A percentile compares a stretch with the other conserved stretches of the same genome.
Evolutionary conservation across 2,113 vertebrate genomes (phyloP).

Genomic region (Rhodinocichla rosea): DNA sequence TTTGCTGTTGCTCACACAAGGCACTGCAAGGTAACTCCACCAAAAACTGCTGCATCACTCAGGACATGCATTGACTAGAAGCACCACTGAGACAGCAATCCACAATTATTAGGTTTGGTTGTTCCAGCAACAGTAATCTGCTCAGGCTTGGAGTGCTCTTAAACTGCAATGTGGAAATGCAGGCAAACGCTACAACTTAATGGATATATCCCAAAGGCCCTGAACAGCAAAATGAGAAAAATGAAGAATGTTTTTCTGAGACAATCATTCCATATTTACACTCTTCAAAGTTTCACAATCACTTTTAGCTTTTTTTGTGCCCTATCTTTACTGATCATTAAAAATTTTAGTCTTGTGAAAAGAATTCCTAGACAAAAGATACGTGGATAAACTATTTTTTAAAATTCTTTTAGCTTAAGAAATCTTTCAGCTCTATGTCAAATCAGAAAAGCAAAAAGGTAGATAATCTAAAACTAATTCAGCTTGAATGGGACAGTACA

Average conservation of each 20-base stretch:
- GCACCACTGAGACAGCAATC: neutral
- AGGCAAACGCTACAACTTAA: neutral
- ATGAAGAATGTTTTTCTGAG: neutral
- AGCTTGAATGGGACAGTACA: neutral
- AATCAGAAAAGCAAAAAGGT: neutral
- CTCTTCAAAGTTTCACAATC: neutral
- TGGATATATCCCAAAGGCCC: neutral
- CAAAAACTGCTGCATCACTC: neutral
- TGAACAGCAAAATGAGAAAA: neutral
- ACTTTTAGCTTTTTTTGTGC: neutral
- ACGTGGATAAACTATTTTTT: neutral
- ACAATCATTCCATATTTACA: neutral
- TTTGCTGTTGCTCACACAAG: neutral
- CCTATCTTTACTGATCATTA: neutral
- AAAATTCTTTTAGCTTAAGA: neutral
- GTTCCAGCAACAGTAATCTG: neutral
- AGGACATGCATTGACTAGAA: neutral
- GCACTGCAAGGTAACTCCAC: neutral
- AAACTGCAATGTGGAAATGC: neutral
- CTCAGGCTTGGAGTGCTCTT: neutral
- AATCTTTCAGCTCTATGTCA: neutral
- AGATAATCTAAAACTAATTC: neutral
- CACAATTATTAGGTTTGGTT: neutral
- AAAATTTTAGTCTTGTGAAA: neutral
- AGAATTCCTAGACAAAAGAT: neutral